Conservation (phyloP, 2,888 invertebrate species). For the Aleiodes leptofemur region DNA sequence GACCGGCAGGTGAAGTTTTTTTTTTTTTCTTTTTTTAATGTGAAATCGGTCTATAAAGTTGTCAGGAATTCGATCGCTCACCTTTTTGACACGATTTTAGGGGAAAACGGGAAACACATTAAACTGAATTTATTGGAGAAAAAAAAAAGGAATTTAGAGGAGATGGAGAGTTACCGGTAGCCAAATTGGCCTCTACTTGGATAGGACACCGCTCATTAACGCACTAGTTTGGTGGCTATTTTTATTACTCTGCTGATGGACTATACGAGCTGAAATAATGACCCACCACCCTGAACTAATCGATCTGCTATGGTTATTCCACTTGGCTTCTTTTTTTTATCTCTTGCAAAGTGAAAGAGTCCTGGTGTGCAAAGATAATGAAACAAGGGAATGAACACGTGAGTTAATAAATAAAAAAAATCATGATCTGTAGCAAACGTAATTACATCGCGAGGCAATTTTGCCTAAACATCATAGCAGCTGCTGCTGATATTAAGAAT, state of each 20-base stretch:
- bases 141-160: too few relatives aligned
- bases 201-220: slow-evolving; percentile 20
- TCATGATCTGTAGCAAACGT: slow-evolving; percentile 43
- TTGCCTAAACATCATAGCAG: slow-evolving; percentile 62
- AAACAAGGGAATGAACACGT: background rate
- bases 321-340: background rate
- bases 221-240: slow-evolving; percentile 17
- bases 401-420: slow-evolving; percentile 18
- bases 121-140: background rate
- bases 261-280: slow-evolving; percentile 25
- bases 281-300: slow-evolving; percentile 37
- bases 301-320: slow-evolving; percentile 43
- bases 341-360: slow-evolving; percentile 30
- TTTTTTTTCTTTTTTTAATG: background rate
- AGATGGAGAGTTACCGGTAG: background rate
- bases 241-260: slow-evolving; percentile 11
- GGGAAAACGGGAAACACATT: background rate
- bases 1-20: slow-evolving; percentile 7
- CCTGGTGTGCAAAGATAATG: slow-evolving; percentile 5
- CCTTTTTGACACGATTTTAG: background rate
- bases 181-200: background rate
- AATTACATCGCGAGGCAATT: slow-evolving; percentile 63
- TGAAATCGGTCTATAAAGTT: background rate
- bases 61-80: slow-evolving; percentile 1
- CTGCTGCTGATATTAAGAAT: slow-evolving; percentile 57